Percentiles rank a stretch among this genome's conserved stretches.
Conservation (phyloP, 2,888 invertebrate genomes). For the Orthosia gothica region DNA sequence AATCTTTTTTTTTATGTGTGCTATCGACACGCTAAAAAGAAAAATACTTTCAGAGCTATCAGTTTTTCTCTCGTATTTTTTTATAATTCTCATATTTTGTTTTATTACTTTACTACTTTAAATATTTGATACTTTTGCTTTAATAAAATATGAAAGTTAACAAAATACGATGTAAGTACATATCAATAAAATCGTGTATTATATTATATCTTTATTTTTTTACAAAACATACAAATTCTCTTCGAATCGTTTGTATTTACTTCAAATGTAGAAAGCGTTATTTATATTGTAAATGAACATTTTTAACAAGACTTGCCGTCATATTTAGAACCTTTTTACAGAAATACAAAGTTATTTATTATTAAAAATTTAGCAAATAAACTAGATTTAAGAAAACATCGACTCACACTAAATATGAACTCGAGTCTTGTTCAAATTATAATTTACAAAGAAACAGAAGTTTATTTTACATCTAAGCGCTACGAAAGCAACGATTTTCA, state of each 20-base stretch:
- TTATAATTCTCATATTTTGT: slow-evolving; percentile 63
- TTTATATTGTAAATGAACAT: slow-evolving; percentile 55
- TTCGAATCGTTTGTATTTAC: slow-evolving; percentile 68
- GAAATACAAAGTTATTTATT: slow-evolving; percentile 49
- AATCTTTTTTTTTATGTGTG: too few relatives aligned
- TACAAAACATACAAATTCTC: slow-evolving; percentile 74
- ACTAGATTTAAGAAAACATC: slow-evolving; percentile 11
- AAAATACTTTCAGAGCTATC: slow-evolving; percentile 1
- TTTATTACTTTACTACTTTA: slow-evolving; percentile 47
- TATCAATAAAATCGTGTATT: slow-evolving; percentile 71
- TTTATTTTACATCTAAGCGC: slow-evolving; percentile 58
- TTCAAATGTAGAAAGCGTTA: slow-evolving; percentile 61
- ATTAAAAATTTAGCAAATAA: slow-evolving; percentile 32
- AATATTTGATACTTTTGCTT: slow-evolving; percentile 45
- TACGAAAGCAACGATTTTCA: slow-evolving; percentile 68
- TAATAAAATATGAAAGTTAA: slow-evolving; percentile 67
- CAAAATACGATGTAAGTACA: slow-evolving; percentile 79
- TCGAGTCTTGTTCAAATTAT: slow-evolving; percentile 63
- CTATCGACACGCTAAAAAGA: too few relatives aligned
- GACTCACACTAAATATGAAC: slow-evolving; percentile 36
- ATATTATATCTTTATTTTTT: slow-evolving; percentile 5
- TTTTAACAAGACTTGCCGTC: slow-evolving; percentile 74
- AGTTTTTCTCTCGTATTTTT: slow-evolving; percentile 64
- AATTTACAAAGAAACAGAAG: slow-evolving; percentile 55
- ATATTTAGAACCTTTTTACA: slow-evolving; percentile 66